These are phyloP conservation scores for Agrochola lychnidis DNA, from an alignment of 2,888 invertebrate genomes.

Conservation along the genomic window DNA sequence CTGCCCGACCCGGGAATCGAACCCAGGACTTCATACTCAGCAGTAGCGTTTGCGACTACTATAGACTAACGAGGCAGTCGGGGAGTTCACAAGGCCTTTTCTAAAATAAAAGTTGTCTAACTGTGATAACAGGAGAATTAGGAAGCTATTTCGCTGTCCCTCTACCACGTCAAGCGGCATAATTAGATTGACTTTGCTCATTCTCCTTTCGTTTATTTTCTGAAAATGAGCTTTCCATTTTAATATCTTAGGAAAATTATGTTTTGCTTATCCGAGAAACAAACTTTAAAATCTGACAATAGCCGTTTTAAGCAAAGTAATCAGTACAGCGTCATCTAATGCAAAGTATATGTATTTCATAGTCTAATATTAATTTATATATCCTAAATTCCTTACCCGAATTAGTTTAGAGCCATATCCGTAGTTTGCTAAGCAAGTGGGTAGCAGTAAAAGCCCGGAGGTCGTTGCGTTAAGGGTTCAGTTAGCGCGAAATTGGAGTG, in stretches of 20 bases:
- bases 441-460: slow-evolving; percentile 77
- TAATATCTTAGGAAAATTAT: slow-evolving; percentile 73
- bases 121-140: slow-evolving; percentile 78
- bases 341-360: slow-evolving; percentile 22
- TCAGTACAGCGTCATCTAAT: slow-evolving; percentile 6
- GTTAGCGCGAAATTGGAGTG: slow-evolving; percentile 84
- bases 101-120: slow-evolving; percentile 72
- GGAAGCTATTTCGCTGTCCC: slow-evolving; percentile 84
- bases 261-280: slow-evolving; percentile 56
- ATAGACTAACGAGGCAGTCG: no score
- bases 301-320: slow-evolving; percentile 12
- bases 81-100: slow-evolving; percentile 30
- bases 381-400: slow-evolving; percentile 52
- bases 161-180: slow-evolving; percentile 82
- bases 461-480: slow-evolving; percentile 82
- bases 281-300: slow-evolving; percentile 32
- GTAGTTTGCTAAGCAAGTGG: slow-evolving; percentile 68
- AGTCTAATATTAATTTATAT: slow-evolving; percentile 53
- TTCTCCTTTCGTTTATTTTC: slow-evolving; percentile 84
- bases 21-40: no score
- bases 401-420: slow-evolving; percentile 64
- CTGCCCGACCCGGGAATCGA: no score
- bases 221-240: slow-evolving; percentile 79
- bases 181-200: slow-evolving; percentile 84
- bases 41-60: no score